Evolutionary conservation across 2,797 vertebrate genomes (phyloP).

Genomic region (Bovichtus diacanthus): DNA sequence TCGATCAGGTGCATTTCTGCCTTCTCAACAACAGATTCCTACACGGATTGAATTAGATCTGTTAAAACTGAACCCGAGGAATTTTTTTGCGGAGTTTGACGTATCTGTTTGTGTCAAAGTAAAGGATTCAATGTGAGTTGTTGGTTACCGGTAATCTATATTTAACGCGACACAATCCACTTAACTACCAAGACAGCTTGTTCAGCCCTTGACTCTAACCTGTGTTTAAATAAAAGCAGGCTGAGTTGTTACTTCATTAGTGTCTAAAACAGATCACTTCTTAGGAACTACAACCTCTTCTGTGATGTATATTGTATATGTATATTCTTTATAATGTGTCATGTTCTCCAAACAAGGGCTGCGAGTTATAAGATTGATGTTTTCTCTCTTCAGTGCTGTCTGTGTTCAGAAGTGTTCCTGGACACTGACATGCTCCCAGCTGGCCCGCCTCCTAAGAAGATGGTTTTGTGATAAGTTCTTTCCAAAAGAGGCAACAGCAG

Average conservation of each 20-base stretch:
- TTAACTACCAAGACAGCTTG: slow-evolving; percentile 35
- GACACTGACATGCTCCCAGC: slow-evolving; percentile 29
- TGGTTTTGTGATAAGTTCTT: slow-evolving; percentile 60
- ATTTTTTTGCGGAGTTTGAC: background rate
- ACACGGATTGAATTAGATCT: background rate
- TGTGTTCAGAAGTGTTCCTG: slow-evolving; percentile 34
- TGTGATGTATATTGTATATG: background rate
- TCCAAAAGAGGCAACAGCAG: slow-evolving; percentile 49
- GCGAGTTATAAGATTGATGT: background rate
- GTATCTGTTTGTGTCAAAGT: background rate
- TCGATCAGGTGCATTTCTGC: background rate
- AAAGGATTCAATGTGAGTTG: background rate
- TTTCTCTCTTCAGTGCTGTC: slow-evolving; percentile 28
- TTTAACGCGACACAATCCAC: slow-evolving; percentile 44
- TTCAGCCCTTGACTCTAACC: slow-evolving; percentile 36
- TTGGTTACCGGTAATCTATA: slow-evolving; percentile 38
- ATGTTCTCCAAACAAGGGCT: background rate
- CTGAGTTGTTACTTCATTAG: slow-evolving; percentile 52
- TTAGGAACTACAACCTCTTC: background rate
- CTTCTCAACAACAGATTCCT: background rate
- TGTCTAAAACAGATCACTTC: background rate
- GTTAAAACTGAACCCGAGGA: background rate
- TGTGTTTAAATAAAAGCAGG: slow-evolving; percentile 37
- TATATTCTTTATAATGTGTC: background rate
- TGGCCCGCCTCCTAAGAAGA: slow-evolving; percentile 35